Conservation (phyloP, 2,113 vertebrate genomes). For the Aegotheles bennettii region DNA sequence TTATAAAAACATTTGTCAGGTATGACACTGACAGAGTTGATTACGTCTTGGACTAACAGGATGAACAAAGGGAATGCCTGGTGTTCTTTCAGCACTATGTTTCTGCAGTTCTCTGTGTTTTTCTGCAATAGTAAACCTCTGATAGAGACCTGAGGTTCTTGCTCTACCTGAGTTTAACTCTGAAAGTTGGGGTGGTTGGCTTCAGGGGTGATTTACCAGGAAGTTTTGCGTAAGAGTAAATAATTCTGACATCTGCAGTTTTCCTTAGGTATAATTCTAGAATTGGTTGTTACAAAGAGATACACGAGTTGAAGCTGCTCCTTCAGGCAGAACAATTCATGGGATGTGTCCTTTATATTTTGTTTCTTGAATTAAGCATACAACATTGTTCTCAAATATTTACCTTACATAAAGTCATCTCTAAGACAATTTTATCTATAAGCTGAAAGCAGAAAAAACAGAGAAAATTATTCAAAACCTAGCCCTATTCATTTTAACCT, state of each 20-base stretch:
- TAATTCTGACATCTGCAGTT: neutral
- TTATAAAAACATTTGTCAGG: neutral
- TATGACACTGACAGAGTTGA: neutral
- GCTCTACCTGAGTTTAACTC: neutral
- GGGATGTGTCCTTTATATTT: neutral
- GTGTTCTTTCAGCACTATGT: neutral
- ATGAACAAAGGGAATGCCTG: neutral
- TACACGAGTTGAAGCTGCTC: neutral
- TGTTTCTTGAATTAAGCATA: neutral
- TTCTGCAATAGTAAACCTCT: neutral
- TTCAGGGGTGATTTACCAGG: fast-evolving
- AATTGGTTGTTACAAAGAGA: neutral
- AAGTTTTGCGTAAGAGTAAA: neutral
- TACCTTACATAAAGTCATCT: neutral
- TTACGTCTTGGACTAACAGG: neutral
- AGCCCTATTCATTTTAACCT: neutral
- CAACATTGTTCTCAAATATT: neutral
- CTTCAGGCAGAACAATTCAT: neutral
- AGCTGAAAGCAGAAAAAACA: neutral
- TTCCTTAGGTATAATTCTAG: neutral
- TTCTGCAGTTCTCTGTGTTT: fast-evolving
- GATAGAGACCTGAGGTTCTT: neutral
- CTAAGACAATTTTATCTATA: neutral
- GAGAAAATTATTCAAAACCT: neutral
- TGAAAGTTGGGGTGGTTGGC: neutral